Base-by-base conservation (phyloP, 2,113 vertebrate species). In the Gymnocephalus cernua region DNA sequence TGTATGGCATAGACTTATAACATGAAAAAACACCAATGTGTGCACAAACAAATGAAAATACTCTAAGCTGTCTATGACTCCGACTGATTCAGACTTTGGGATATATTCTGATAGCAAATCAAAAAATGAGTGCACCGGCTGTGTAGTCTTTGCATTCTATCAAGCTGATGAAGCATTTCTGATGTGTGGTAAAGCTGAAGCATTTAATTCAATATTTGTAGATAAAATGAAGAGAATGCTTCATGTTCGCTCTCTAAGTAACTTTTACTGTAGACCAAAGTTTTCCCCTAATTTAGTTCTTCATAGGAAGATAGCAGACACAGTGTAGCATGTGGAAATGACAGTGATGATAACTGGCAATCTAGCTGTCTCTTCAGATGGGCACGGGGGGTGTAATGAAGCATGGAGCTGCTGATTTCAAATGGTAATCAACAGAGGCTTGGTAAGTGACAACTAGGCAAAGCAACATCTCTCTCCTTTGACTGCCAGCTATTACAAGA, bases 321-420 rank as follows among this genome's bases (percentile, higher is more conserved):
- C 4, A 51, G 21, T 3, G 67, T 1, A n/a, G 21, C 15, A 38
- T 6, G 32, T 48, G 29, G 44, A 58, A 69, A 41, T 65, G 71
- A 50, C 51, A 59, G 32, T 7, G 44, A 41, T 14, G 63, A 70
- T 48, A 29, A 65, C 53, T 45, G 64, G 14, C 62, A 64, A 58
- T 67, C 58, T 19, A 65, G 48, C 38, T 8, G 3, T 62, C 5
- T 64, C 25, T 53, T 54, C 41, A 45, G 38, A 69, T 47, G 45
- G 41, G 66, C 45, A 62, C 32, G 14, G 66, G 63, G 35, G 21
- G 63, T 5, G 66, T 63, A 85, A 86, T 72, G 81, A 80, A 83
- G 81, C 64, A 70, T 44, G 71, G 59, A 80, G 72, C 66, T 23
- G 58, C 67, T 81, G 35, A 85, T 89, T 88, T 72, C n/a, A 64